phyloP scores from a whole-genome alignment of 2,113 vertebrate genomes.

The Lates calcarifer region DNA sequence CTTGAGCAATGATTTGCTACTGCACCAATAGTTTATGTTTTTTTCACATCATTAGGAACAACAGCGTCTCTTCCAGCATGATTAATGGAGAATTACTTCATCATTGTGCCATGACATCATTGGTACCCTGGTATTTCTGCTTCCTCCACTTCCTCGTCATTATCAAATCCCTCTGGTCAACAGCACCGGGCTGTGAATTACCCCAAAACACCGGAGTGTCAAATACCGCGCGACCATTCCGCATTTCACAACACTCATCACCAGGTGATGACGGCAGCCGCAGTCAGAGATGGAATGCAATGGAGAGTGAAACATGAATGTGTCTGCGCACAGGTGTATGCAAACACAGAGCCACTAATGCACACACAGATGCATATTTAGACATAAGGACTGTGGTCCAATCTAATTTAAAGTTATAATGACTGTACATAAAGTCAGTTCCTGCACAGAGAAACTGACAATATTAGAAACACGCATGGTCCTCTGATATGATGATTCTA shows the following conservation, averaged over 20 bases:
- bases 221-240: slow-evolving; percentile 72
- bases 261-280: slow-evolving; percentile 46
- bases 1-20: neutral
- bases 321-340: neutral
- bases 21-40: neutral
- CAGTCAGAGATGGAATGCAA: slow-evolving; percentile 51
- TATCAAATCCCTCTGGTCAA: slow-evolving; percentile 67
- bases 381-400: neutral
- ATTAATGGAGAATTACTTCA: slow-evolving; percentile 51
- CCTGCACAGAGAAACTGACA: neutral
- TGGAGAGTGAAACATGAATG: slow-evolving; percentile 11
- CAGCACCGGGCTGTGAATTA: slow-evolving; percentile 72
- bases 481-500: neutral
- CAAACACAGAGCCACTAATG: neutral
- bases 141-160: slow-evolving; percentile 54
- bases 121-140: slow-evolving; percentile 51
- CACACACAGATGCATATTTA: neutral
- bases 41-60: neutral
- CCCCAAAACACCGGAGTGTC: slow-evolving; percentile 63
- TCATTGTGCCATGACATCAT: slow-evolving; percentile 67
- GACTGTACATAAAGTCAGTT: neutral
- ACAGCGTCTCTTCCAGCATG: slow-evolving; percentile 3
- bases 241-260: slow-evolving; percentile 75
- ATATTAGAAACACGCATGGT: neutral
- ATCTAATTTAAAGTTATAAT: neutral